Percentiles rank a stretch among this genome's conserved stretches.
Conservation (phyloP, 2,797 vertebrate genomes). For the Siniperca obscura region DNA sequence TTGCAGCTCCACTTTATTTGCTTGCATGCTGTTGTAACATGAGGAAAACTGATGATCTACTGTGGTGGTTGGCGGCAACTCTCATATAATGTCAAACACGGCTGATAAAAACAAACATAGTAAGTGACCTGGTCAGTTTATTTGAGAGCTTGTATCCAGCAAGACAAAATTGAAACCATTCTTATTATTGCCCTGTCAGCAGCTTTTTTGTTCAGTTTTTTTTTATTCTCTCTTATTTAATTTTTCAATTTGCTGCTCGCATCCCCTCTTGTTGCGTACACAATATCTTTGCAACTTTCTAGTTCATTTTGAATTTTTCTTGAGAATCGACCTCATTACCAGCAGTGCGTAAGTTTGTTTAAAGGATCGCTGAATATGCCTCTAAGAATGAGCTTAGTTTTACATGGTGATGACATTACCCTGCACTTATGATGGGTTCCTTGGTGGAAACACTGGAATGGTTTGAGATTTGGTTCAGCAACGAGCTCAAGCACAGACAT, state of each 20-base stretch:
- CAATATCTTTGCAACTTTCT: background rate
- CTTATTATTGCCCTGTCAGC: background rate
- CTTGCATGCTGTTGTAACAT: background rate
- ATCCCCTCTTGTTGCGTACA: background rate
- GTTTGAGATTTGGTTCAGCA: background rate
- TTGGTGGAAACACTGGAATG: background rate
- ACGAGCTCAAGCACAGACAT: conserved; percentile 5
- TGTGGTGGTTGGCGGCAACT: background rate
- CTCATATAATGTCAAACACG: conserved; percentile 5
- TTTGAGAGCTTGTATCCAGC: background rate
- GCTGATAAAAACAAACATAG: background rate
- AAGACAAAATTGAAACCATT: background rate
- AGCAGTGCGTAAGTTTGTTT: background rate
- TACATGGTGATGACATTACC: background rate
- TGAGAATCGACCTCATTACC: background rate
- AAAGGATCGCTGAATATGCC: background rate
- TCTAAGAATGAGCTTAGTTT: background rate
- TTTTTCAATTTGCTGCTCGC: background rate
- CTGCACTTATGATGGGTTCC: background rate
- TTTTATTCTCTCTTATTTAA: background rate
- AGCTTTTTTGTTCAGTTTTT: background rate
- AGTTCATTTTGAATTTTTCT: background rate
- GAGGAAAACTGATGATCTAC: background rate
- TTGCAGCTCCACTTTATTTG: background rate
- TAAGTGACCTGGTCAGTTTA: background rate